A percentile compares a stretch with the other conserved stretches of the same genome.
Evolutionary conservation across 2,797 vertebrate species (phyloP).

Genomic region (Rhinoraja longicauda): DNA sequence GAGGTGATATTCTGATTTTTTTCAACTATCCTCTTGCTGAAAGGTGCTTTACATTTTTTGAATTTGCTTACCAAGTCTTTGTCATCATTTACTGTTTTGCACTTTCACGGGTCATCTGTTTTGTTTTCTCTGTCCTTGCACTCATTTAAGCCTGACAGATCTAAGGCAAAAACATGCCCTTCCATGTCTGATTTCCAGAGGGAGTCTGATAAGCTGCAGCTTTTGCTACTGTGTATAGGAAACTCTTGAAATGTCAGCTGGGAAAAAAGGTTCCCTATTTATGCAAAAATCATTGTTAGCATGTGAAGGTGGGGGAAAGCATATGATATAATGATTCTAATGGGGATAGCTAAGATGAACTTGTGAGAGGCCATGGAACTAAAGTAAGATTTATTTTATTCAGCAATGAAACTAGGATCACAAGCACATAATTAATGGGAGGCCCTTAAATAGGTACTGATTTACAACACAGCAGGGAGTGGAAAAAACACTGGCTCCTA

Average conservation of each 20-base stretch:
- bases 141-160: not conserved
- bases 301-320: not conserved
- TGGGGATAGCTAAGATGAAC: not conserved
- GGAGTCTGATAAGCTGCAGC: not conserved
- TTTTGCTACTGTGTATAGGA: not conserved
- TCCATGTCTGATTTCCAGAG: not conserved
- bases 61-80: not conserved
- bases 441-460: constrained; percentile 34
- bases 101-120: not conserved
- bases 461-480: constrained; percentile 19
- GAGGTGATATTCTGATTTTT: not conserved
- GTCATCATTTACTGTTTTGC: not conserved
- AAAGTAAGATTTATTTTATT: constrained; percentile 21
- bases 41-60: not conserved
- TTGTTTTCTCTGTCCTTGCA: not conserved
- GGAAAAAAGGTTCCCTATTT: not conserved
- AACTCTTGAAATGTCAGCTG: not conserved
- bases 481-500: constrained; percentile 23
- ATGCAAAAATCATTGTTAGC: not conserved
- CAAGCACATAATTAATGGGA: constrained; percentile 27
- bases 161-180: not conserved
- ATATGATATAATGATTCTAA: not conserved
- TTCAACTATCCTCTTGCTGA: not conserved
- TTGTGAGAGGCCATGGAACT: not conserved
- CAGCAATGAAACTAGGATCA: not conserved